Conservation (phyloP, 2,797 vertebrate genomes). For the Coccyzus lansbergi region DNA sequence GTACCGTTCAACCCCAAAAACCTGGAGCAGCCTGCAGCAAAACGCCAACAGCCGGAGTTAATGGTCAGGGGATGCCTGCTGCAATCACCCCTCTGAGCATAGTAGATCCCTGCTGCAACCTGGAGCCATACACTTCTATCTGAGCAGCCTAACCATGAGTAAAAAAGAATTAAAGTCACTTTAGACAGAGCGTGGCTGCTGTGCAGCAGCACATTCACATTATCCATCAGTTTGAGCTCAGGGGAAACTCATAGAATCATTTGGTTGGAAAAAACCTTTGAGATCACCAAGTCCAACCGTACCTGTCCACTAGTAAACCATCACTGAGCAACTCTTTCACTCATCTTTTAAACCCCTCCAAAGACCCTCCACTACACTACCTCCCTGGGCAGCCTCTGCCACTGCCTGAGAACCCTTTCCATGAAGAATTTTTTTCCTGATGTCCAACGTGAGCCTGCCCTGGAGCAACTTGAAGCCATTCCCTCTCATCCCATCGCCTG, state of each 20-base stretch:
- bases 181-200: accelerated
- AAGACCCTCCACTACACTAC: too few species aligned
- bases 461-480: too few species aligned
- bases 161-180: background rate
- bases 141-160: background rate
- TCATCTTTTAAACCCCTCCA: too few species aligned
- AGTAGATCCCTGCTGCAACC: background rate
- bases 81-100: background rate
- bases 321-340: too few species aligned
- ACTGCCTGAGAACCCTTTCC: too few species aligned
- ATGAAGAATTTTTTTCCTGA: too few species aligned
- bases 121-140: background rate
- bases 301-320: too few species aligned
- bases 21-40: background rate
- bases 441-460: too few species aligned
- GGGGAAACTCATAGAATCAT: background rate
- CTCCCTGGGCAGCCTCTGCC: too few species aligned
- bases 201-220: background rate
- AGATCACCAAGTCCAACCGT: too few species aligned
- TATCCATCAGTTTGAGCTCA: background rate
- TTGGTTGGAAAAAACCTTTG: too few species aligned
- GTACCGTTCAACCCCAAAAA: background rate
- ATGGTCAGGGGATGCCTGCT: background rate
- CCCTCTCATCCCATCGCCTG: too few species aligned
- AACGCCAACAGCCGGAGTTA: background rate